Base-by-base conservation (phyloP, 2,888 invertebrate genomes). In the Chrysina gloriosa region DNA sequence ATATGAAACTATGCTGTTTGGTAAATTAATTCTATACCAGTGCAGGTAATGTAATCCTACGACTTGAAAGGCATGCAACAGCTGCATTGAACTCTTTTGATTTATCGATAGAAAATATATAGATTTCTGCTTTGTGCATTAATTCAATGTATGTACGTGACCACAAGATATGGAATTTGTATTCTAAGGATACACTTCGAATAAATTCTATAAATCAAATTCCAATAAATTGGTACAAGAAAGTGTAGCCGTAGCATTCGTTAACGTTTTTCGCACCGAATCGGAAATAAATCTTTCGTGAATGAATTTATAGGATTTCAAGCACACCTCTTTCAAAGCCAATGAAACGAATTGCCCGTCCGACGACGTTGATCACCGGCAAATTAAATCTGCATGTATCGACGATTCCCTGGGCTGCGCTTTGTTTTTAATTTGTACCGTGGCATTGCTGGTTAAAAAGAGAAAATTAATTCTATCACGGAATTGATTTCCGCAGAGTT, bases 361-460 rank as follows among this genome's bases (percentile, higher is more conserved):
- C 21, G 21, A 21, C 39, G 25, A 56, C 56, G 56, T 56, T 56
- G 39, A 56, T 56, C 56, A 39, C 56, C 11, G 36, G 6, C 56
- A 56, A 56, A 56, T 56, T 56, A 56, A 56, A 56, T 56, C 36
- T 56, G 36, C 56, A 56, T 36, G 56, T 36, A 56, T 56, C 56
- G 56, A 39, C 56, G 9, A 29, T 39, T 39, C 6, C 5, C 56
- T n/a, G 11, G 2, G 11, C 36, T 56, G 11, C 5, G 54, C 39
- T 56, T 56, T 56, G 39, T 36, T 56, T 56, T 56, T 21, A 36
- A 56, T 36, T 56, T 11, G 36, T 6, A 23, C 34, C 21, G 56
- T 5, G 21, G 11, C 36, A 23, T 21, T 16, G 36, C 6, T 21
- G 23, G 11, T 56, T 36, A 36, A 56, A 36, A 56, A 56, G n/a